Evolutionary conservation across 2,797 vertebrate genomes (phyloP).

Genomic region (Hirundo rustica): DNA sequence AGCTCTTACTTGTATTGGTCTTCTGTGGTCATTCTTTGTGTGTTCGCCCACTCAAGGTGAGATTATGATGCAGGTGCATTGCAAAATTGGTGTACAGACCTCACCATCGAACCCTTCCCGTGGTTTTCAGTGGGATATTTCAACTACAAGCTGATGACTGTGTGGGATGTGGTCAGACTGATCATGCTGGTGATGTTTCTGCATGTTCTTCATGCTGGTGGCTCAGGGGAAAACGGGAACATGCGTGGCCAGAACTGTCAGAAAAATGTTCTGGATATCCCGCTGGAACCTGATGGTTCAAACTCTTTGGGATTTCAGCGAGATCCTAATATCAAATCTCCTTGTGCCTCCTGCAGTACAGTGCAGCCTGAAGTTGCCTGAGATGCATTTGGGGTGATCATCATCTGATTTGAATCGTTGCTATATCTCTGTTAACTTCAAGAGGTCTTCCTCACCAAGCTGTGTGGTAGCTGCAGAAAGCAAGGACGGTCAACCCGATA

Average conservation of each 20-base stretch:
- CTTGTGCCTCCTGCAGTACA: background rate
- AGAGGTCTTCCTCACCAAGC: background rate
- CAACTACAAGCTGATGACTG: accelerated
- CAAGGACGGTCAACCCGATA: background rate
- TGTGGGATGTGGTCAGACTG: background rate
- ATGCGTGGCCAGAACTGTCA: background rate
- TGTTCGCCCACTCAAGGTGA: background rate
- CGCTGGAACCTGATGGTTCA: background rate
- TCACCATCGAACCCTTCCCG: background rate
- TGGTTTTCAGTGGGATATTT: background rate
- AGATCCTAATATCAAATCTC: background rate
- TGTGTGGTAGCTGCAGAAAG: background rate
- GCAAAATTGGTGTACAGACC: background rate
- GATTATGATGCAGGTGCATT: background rate
- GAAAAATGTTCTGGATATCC: background rate
- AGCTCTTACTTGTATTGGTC: background rate
- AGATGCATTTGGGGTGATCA: background rate
- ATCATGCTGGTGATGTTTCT: background rate
- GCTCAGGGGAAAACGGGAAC: background rate
- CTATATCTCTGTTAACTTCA: background rate
- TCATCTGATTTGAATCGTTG: background rate
- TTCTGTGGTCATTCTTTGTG: background rate
- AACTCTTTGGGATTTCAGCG: background rate
- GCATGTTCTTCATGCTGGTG: background rate
- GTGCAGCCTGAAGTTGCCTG: background rate